phyloP scores from a whole-genome alignment of 2,888 invertebrate species.

The Euzetes globulus region DNA sequence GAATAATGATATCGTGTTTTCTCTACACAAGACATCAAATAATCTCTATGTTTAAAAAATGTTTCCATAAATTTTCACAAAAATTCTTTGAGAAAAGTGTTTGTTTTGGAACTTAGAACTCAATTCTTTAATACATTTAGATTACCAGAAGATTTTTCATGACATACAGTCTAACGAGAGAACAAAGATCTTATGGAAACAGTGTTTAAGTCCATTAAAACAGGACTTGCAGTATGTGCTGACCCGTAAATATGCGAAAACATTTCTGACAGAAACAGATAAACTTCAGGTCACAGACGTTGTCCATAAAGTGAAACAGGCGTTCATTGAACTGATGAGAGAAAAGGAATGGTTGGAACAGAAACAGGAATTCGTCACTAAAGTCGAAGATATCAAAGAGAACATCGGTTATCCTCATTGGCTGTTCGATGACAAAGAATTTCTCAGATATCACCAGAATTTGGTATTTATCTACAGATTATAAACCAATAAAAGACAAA shows the following conservation, averaged over 20 bases:
- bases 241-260: constrained; percentile 19
- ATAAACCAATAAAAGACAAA: not conserved
- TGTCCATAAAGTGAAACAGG: not conserved
- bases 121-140: no score
- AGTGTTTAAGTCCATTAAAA: constrained; percentile 29
- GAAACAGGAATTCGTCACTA: constrained; percentile 9
- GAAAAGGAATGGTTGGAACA: constrained; percentile 29
- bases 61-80: no score
- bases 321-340: constrained; percentile 27
- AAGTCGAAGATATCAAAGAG: constrained; percentile 19
- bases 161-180: constrained; percentile 27
- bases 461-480: not conserved
- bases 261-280: not conserved
- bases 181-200: constrained; percentile 24
- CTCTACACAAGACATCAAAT: no score
- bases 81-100: no score
- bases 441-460: constrained; percentile 18
- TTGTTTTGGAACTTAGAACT: no score
- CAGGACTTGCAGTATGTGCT: constrained; percentile 15
- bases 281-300: constrained; percentile 5
- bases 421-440: constrained; percentile 30
- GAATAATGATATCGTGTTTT: no score
- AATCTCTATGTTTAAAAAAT: no score
- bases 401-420: constrained; percentile 35
- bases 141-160: constrained; percentile 31